These are phyloP conservation scores for Thalassoma bifasciatum DNA, from an alignment of 2,113 vertebrate genomes.

Conservation along the genomic window DNA sequence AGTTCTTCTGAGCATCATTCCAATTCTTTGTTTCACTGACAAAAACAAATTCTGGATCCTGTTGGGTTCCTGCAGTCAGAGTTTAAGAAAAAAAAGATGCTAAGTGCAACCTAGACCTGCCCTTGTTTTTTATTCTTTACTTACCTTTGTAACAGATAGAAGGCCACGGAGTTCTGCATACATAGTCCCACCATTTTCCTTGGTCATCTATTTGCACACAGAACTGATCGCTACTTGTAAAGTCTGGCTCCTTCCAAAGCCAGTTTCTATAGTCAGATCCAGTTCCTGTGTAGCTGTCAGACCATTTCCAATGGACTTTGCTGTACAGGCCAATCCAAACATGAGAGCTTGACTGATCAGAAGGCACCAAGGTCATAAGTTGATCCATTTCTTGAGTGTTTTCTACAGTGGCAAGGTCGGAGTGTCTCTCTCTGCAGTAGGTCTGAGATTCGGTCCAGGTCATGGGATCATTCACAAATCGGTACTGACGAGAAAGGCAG, in stretches of 20 bases:
- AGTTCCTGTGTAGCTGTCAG: background rate
- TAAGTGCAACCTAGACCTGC: no score
- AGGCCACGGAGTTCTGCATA: no score
- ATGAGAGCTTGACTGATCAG: accelerated
- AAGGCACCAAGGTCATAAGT: background rate
- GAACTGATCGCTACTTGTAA: background rate
- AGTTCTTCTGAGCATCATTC: background rate
- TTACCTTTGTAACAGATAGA: slow-evolving; percentile 8
- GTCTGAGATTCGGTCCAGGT: slow-evolving; percentile 19
- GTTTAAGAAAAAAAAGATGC: no score
- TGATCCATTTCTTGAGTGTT: slow-evolving; percentile 1
- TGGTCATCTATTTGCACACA: background rate
- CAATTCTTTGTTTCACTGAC: accelerated
- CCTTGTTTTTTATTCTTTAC: no score
- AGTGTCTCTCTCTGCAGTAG: slow-evolving; percentile 26
- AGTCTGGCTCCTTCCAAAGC: slow-evolving; percentile 14
- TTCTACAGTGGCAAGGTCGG: slow-evolving; percentile 10
- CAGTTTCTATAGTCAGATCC: background rate
- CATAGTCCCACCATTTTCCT: background rate
- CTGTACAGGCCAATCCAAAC: slow-evolving; percentile 31
- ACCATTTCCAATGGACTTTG: slow-evolving; percentile 13
- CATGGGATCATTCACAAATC: background rate
- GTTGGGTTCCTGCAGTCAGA: slow-evolving; percentile 10
- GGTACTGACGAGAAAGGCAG: slow-evolving; percentile 10
- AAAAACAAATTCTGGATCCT: background rate